phyloP scores from a whole-genome alignment of 1,140 invertebrate genomes.

The Diabrotica undecimpunctata region DNA sequence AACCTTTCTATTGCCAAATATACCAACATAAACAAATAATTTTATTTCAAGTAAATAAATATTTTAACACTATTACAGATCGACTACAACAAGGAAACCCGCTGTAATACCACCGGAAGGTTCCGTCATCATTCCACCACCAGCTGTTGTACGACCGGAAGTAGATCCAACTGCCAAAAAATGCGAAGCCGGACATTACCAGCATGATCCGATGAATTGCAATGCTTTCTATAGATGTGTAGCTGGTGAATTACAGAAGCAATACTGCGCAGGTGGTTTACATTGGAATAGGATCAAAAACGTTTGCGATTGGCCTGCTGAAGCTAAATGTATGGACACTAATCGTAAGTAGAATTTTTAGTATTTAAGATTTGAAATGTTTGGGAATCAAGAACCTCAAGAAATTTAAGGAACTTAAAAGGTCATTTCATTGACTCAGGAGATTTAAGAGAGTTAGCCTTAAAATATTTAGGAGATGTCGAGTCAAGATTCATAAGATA shows the following conservation, averaged over 20 bases:
- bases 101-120: conserved; percentile 25
- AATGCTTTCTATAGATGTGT: conserved; percentile 73
- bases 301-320: conserved; percentile 76
- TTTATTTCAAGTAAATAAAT: conserved; percentile 13
- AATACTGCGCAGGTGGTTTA: conserved; percentile 72
- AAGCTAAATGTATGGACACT: conserved; percentile 61
- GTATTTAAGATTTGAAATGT: not conserved
- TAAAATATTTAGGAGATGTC: too few relatives aligned
- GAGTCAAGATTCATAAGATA: too few relatives aligned
- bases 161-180: conserved; percentile 32
- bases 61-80: conserved; percentile 40
- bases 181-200: conserved; percentile 64
- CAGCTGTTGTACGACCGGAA: conserved; percentile 47
- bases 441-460: too few relatives aligned
- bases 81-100: conserved; percentile 36
- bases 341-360: conserved; percentile 33
- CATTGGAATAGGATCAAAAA: conserved; percentile 68
- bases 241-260: conserved; percentile 60
- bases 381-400: not conserved
- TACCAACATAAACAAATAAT: not conserved
- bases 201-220: conserved; percentile 65
- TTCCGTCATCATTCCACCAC: conserved; percentile 41
- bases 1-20: too few relatives aligned
- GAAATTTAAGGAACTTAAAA: not conserved
- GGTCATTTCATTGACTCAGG: not conserved